Base-by-base conservation (phyloP, 2,888 invertebrate genomes). In the Ctenicera cuprea region DNA sequence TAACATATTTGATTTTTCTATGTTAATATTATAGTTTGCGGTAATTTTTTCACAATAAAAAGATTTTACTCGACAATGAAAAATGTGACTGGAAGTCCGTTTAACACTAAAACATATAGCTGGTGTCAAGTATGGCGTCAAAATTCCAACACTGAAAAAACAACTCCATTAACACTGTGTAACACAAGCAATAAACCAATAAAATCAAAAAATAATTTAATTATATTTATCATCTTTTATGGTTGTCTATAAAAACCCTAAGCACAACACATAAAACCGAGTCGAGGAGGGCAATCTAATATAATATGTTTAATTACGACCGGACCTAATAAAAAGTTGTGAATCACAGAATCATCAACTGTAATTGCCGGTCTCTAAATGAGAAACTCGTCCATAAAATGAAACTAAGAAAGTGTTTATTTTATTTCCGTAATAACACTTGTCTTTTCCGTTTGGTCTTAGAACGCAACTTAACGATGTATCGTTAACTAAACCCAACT, bases 311-410 rank as follows among this genome's bases (percentile, higher is more conserved):
- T 75, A 75, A 75, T 75, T 75, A 73, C 63, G 73, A 62, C 54
- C 73, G 70, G 59, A 75, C 70, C 75, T 71, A 75, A 75, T 75
- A 75, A 75, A 75, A 75, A 75, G 63, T 75, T 73, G 75, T 75
- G 75, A 75, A 75, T 75, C 75, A 85, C 85, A 81, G 85, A 86
- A 85, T 85, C 86, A 86, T 86, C 85, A 85, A 84, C 82, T 83
- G 85, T 86, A 86, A 86, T 86, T 85, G 84, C 80, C 78, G 74
- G 72, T 77, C 83, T 78, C 82, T 79, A 85, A 84, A 85, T 84
- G 84, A 84, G 82, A 80, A 79, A 80, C 77, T 69, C 68, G 79
- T 78, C 82, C 84, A 79, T 84, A 84, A 84, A 83, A 82, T 77
- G 76, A 75, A 75, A 77, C 82, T 77, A 81, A 82, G 82, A 81